Evolutionary conservation across 2,113 vertebrate genomes (phyloP).

Genomic region (Bettongia penicillata): DNA sequence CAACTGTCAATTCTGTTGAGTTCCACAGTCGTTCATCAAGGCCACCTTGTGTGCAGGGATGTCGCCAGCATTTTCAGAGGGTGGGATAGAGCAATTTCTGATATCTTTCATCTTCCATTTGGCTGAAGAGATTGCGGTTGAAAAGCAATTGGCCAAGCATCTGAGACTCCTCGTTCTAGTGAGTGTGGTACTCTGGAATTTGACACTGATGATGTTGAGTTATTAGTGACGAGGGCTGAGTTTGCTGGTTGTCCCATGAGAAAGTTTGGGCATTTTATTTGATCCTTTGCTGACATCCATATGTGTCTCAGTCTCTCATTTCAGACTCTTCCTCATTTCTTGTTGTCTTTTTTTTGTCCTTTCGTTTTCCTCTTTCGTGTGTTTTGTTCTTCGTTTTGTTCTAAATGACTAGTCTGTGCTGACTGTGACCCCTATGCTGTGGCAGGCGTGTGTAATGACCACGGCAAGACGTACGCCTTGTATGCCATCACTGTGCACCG

Average conservation of each 20-base stretch:
- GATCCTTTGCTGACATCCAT: constrained; percentile 74
- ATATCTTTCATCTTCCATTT: constrained; percentile 33
- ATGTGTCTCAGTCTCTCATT: constrained; percentile 81
- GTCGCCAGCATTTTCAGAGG: not conserved
- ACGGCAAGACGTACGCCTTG: constrained; percentile 97
- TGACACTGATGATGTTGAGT: no score
- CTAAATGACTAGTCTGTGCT: constrained; percentile 90
- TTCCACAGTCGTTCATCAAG: no score
- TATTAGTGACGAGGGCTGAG: not conserved
- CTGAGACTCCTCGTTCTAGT: not conserved
- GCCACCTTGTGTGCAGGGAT: no score
- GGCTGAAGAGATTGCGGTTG: constrained; percentile 30
- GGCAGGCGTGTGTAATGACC: constrained; percentile 99
- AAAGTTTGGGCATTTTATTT: constrained; percentile 10
- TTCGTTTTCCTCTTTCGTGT: constrained; percentile 84
- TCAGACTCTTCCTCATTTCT: constrained; percentile 83
- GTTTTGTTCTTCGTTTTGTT: constrained; percentile 78
- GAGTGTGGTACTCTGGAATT: not conserved
- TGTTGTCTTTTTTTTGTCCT: constrained; percentile 79
- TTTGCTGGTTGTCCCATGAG: not conserved
- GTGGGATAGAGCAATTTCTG: not conserved
- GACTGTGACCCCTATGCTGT: constrained; percentile 93
- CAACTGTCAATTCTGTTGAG: no score
- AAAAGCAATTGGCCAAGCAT: not conserved
- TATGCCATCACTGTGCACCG: constrained; percentile 97